A percentile compares a stretch with the other conserved stretches of the same genome.
phyloP scores from a whole-genome alignment of 1,140 invertebrate species.

The Heliothis subflexa region DNA sequence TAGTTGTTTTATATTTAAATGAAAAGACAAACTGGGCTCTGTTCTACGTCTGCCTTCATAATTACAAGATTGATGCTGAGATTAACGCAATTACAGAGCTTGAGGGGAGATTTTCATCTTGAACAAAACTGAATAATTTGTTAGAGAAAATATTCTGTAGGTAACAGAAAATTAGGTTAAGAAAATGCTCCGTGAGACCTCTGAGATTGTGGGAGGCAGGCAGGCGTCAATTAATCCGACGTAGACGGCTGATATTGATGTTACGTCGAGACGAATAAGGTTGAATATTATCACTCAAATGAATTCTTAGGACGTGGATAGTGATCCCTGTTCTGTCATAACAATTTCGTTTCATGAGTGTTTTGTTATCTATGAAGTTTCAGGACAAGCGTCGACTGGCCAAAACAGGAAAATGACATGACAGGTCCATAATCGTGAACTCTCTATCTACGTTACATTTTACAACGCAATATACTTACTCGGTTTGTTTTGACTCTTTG shows the following conservation, averaged over 20 bases:
- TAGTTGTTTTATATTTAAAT: conserved; percentile 30
- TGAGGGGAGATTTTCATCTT: conserved; percentile 30
- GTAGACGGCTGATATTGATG: not conserved
- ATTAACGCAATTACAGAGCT: conserved; percentile 40
- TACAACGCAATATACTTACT: too few relatives aligned
- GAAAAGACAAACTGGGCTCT: conserved; percentile 18
- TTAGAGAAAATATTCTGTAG: conserved; percentile 34
- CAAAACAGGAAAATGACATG: conserved; percentile 6
- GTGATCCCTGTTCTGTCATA: not conserved
- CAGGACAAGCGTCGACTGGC: not conserved
- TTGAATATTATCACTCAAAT: not conserved
- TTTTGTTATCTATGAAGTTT: not conserved
- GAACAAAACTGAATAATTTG: conserved; percentile 42
- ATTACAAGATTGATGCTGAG: conserved; percentile 43
- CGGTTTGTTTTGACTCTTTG: too few relatives aligned
- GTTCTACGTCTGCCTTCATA: conserved; percentile 34
- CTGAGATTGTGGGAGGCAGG: not conserved
- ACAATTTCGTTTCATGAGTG: not conserved
- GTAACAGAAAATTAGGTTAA: conserved; percentile 35
- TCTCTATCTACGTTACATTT: too few relatives aligned
- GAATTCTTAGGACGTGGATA: conserved; percentile 5
- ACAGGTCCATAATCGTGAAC: too few relatives aligned
- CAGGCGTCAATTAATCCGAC: conserved; percentile 14
- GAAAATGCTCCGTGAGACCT: not conserved
- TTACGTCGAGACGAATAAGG: conserved; percentile 1